phyloP scores from a whole-genome alignment of 1,140 invertebrate species.

The Pogonomyrmex californicus region DNA sequence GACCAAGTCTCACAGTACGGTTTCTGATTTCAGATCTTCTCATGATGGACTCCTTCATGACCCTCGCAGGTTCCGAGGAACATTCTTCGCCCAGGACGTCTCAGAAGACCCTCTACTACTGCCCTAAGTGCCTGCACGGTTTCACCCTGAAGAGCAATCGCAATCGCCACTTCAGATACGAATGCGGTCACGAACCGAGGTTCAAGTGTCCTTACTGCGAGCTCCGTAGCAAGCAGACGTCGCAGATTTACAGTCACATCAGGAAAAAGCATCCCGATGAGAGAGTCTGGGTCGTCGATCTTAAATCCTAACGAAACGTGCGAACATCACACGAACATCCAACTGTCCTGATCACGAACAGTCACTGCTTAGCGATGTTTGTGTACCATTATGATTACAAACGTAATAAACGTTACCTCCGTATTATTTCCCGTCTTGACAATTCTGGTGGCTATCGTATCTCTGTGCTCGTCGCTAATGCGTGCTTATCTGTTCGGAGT shows the following conservation, averaged over 20 bases:
- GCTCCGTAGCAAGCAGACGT: conserved; percentile 92
- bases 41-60: conserved; percentile 69
- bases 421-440: conserved; percentile 9
- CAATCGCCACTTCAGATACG: conserved; percentile 94
- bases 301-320: conserved; percentile 62
- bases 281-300: conserved; percentile 73
- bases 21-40: conserved; percentile 72
- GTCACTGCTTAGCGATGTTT: background rate
- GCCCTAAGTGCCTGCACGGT: conserved; percentile 91
- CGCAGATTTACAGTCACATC: conserved; percentile 92
- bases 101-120: conserved; percentile 85
- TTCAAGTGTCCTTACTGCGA: conserved; percentile 93
- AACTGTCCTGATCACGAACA: background rate
- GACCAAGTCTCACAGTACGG: conserved; percentile 36
- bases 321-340: background rate
- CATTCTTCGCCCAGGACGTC: background rate
- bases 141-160: conserved; percentile 93
- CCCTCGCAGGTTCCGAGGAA: conserved; percentile 8
- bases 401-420: conserved; percentile 49
- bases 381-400: conserved; percentile 16
- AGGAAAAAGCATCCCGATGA: conserved; percentile 77
- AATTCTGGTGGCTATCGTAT: background rate
- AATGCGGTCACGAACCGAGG: conserved; percentile 93
- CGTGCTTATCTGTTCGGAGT: background rate
- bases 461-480: background rate